Evolutionary conservation across 2,113 vertebrate genomes (phyloP), one percentile per base, ranked within the genome.

Genomic region (Cynocephalus volans): DNA sequence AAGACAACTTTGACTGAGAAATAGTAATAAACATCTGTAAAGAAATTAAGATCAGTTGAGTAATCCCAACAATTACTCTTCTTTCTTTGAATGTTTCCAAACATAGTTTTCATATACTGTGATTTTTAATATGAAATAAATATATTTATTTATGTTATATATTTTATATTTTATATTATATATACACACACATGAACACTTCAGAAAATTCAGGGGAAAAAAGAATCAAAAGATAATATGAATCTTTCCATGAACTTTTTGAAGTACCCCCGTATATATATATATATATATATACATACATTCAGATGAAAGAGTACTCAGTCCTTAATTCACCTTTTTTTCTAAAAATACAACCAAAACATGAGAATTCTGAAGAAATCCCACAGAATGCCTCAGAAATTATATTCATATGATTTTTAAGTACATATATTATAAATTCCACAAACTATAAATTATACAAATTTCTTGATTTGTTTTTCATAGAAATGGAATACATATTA

Each of bases 311-410:
- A 60, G 87, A 90, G 54, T 75, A 72, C 5, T 65, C 56, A 88
- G 36, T 67, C 31, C 41, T 92, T 93, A 95, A 96, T 80, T 97
- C 67, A 36, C 48, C 69, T 93, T 48, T 75, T 86, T 85, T 77
- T 26, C 73, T 26, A 70, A 97, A 92, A 96, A 76, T 4, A 6
- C 88, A 90, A 45, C 7, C 36, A 28, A 93, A 95, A 83, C 69
- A 58, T 60, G 64, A 77, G 6, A 90, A 36, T 24, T 87, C 18
- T 33, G 36, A 13, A 80, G 54, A 92, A 58, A 85, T 89, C 45
- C 26, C 50, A 92, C 19, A 90, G 56, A 88, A 33, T 72, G 84
- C 48, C 72, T 93, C 84, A 79, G 62, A 90, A 88, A 88, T 70
- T 77, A 64, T 50, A 88, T 14, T 62, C 13, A 36, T 13, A 3